phyloP scores from a whole-genome alignment of 2,113 vertebrate genomes.

The Megaceryle torquata region DNA sequence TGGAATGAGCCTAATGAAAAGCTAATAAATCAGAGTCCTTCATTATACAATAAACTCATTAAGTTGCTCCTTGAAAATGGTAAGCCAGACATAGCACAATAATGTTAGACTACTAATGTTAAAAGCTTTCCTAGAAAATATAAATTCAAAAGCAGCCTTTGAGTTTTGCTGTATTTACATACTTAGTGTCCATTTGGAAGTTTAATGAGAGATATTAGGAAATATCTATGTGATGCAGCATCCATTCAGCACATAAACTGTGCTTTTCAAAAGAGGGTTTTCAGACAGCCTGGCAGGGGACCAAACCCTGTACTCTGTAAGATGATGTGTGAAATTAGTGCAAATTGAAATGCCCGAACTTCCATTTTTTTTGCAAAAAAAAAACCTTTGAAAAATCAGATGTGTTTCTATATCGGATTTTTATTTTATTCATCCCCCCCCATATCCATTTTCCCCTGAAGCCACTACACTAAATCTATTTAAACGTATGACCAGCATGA shows the following conservation, averaged over 20 bases:
- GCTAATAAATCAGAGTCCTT: slow-evolving; percentile 70
- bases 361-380: not conserved
- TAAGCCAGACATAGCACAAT: not conserved
- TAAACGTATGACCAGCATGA: slow-evolving; percentile 1
- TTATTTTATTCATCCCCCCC: not conserved
- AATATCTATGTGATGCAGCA: slow-evolving; percentile 32
- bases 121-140: slow-evolving; percentile 57
- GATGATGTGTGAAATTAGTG: slow-evolving; percentile 60
- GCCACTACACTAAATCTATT: slow-evolving; percentile 31
- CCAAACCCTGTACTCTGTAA: slow-evolving; percentile 9
- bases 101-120: not conserved
- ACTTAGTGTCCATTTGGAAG: slow-evolving; percentile 42
- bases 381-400: slow-evolving; percentile 44
- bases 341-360: slow-evolving; percentile 58
- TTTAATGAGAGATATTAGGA: slow-evolving; percentile 54
- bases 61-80: slow-evolving; percentile 27
- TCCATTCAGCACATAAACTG: not conserved
- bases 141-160: slow-evolving; percentile 25
- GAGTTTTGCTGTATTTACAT: slow-evolving; percentile 43
- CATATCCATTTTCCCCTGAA: not conserved
- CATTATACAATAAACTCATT: slow-evolving; percentile 70
- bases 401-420: not conserved
- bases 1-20: slow-evolving; percentile 67
- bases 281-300: slow-evolving; percentile 40
- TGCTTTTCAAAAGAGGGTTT: not conserved